These are phyloP conservation scores for Notarius quadriscutis DNA, from an alignment of 2,113 vertebrate species.

Conservation along the genomic window DNA sequence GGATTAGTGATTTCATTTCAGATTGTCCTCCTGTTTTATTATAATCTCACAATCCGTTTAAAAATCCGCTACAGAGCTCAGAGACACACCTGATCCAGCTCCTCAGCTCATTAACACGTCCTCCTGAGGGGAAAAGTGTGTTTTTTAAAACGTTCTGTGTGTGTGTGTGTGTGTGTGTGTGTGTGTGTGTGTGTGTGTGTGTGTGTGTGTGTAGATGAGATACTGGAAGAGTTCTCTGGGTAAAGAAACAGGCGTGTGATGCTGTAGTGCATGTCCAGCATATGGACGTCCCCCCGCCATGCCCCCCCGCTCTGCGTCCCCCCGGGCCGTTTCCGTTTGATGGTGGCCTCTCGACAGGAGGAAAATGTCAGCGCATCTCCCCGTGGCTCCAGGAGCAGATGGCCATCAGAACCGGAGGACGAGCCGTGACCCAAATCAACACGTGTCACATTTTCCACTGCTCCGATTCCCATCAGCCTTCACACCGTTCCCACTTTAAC, in stretches of 20 bases:
- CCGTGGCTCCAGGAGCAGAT: slow-evolving; percentile 25
- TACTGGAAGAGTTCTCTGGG: not conserved
- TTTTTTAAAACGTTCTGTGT: not conserved
- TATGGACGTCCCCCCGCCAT: slow-evolving; percentile 5
- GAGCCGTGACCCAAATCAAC: slow-evolving; percentile 32
- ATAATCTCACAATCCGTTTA: slow-evolving; percentile 3
- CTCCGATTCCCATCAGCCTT: not conserved
- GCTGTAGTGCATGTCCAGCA: slow-evolving; percentile 31
- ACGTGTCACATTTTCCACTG: slow-evolving; percentile 17
- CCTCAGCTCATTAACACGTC: not conserved
- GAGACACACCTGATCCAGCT: slow-evolving; percentile 8
- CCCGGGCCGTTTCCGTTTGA: slow-evolving; percentile 21
- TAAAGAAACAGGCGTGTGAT: not conserved
- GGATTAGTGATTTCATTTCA: slow-evolving; percentile 26
- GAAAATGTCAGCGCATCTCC: slow-evolving; percentile 24
- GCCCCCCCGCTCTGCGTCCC: not conserved
- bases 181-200: not conserved
- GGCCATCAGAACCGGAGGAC: slow-evolving; percentile 35
- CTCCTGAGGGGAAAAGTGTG: not conserved
- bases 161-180: not conserved
- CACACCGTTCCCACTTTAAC: not conserved
- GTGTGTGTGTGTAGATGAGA: not conserved
- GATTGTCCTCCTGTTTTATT: slow-evolving; percentile 3
- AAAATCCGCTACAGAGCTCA: not conserved
- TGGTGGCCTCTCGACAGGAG: slow-evolving; percentile 29